Base-by-base conservation (phyloP, 2,888 invertebrate genomes). In the Bugula neritina region DNA sequence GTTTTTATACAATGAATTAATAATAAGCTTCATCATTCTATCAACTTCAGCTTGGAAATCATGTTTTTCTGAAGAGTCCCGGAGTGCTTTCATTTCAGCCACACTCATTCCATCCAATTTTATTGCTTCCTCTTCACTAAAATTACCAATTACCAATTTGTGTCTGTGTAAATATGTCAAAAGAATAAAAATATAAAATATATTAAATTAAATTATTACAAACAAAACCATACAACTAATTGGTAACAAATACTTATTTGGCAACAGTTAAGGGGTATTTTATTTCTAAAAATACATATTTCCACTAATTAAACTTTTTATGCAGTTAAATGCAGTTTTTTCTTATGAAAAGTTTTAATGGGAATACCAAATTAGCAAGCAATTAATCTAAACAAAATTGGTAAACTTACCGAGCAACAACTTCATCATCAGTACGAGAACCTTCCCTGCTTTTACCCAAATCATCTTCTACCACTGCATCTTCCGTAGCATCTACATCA, bases 1-100 rank as follows among this genome's bases (percentile, higher is more conserved):
- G 86, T 99, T 99, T 79, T 95, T 90, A 86, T 99, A 99, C 10
- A 99, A 87, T 10, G 99, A 99, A 87, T 99, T 99, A 84, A 99
- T 99, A 85, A 99, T 99, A 73, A 99, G 89, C 86, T 99, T 99
- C 99, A 99, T 99, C 96, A 99, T 97, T 73, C 98, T 91, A 86
- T 96, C 96, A 57, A 99, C 99, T 87, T 99, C 99, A 0, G 99
- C 96, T 87, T 99, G 94, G 88, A 97, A 98, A 75, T 82, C 81
- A 80, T 85, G 85, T 78, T 87, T 87, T 77, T 87, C 86, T 0
- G 96, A 90, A 76, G 90, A 91, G 69, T 93, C 94, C 74, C 92
- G 87, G 63, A 99, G 85, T 86, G 97, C 93, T 78, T 92, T 93
- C 83, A 95, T 87, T 86, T 99, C 94, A 25, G 95, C 92, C 25